Evolutionary conservation across 2,888 invertebrate species (phyloP).

Genomic region (Polylopha cassiicola): DNA sequence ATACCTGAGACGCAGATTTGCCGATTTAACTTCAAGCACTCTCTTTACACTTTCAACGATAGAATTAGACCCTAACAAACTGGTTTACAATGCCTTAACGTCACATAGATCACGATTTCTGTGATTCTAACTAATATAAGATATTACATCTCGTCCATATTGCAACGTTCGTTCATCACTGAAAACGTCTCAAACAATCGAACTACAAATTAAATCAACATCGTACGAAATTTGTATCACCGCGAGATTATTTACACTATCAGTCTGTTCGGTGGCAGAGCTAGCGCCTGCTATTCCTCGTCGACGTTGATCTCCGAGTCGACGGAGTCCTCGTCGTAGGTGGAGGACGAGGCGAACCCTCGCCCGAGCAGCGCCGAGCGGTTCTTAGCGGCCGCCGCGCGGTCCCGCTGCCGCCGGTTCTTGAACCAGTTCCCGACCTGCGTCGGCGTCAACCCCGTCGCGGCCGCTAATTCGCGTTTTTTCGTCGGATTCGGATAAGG

Average conservation of each 20-base stretch:
- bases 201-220: conserved; percentile 19
- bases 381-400: conserved; percentile 98
- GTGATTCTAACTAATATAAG: conserved; percentile 51
- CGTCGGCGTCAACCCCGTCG: conserved; percentile 96
- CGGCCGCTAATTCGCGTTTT: conserved; percentile 96
- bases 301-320: conserved; percentile 75
- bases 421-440: conserved; percentile 99
- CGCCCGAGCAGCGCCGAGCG: conserved; percentile 83
- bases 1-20: conserved; percentile 58
- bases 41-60: conserved; percentile 57
- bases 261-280: conserved; percentile 34
- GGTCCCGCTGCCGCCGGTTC: conserved; percentile 96
- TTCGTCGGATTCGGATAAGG: conserved; percentile 98
- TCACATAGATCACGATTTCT: conserved; percentile 57
- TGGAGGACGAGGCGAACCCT: conserved; percentile 71
- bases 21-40: conserved; percentile 54
- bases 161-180: conserved; percentile 53
- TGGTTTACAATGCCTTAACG: conserved; percentile 54
- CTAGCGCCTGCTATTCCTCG: conserved; percentile 55
- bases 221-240: conserved; percentile 31
- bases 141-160: conserved; percentile 51
- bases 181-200: conserved; percentile 35
- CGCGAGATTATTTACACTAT: conserved; percentile 45
- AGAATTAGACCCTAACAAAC: conserved; percentile 51
- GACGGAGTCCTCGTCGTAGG: conserved; percentile 72